These are phyloP conservation scores for Clarias batrachus DNA, from an alignment of 2,113 vertebrate genomes.

Conservation along the genomic window DNA sequence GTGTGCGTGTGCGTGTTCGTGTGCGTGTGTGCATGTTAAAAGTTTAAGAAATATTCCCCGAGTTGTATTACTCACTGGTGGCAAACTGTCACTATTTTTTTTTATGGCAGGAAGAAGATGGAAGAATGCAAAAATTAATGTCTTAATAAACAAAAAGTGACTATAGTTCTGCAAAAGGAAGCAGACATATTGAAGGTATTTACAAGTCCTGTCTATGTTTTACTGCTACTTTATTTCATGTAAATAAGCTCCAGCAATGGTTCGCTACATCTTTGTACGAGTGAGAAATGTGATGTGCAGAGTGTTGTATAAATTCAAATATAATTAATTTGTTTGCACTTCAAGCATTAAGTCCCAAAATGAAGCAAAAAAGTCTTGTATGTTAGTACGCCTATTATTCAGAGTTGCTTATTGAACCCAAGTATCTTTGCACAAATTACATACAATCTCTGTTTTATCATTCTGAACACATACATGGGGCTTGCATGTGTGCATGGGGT, in stretches of 20 bases:
- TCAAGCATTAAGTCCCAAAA: neutral
- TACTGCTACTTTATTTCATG: slow-evolving; percentile 33
- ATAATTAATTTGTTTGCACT: slow-evolving; percentile 2
- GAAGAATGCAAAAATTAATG: neutral
- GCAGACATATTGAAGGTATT: neutral
- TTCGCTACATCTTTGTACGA: neutral
- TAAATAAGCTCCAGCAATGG: slow-evolving; percentile 4
- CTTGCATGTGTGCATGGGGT: neutral
- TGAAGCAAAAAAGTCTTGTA: neutral
- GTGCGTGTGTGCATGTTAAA: neutral
- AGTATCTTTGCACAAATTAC: neutral
- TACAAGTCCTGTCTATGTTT: slow-evolving; percentile 16
- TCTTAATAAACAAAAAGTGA: neutral
- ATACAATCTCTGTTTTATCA: neutral
- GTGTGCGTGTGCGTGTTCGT: neutral
- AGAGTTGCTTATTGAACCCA: neutral
- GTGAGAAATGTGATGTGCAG: neutral
- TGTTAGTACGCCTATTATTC: neutral
- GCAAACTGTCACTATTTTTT: slow-evolving; percentile 18
- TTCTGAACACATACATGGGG: neutral
- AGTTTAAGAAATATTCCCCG: neutral
- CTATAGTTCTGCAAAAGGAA: neutral
- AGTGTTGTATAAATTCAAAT: slow-evolving; percentile 7
- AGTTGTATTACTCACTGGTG: slow-evolving; percentile 27
- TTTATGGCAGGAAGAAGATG: neutral